Evolutionary conservation across 2,888 invertebrate genomes (phyloP).

Genomic region (Trachelus stipa): DNA sequence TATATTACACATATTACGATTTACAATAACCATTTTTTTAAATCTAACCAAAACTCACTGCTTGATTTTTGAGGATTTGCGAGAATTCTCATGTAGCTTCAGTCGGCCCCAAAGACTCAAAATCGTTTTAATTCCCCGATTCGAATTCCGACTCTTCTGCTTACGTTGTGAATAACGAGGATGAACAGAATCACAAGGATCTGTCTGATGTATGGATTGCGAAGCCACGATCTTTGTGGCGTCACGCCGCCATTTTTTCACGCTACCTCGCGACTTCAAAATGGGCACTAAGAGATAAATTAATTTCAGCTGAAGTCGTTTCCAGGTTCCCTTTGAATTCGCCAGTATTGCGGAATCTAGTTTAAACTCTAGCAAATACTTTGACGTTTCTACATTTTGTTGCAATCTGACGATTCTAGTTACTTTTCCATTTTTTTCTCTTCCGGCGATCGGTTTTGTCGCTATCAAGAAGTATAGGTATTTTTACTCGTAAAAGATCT

Average conservation of each 20-base stretch:
- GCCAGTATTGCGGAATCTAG: not conserved
- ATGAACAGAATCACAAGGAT: slow-evolving; percentile 20
- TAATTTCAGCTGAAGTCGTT: not conserved
- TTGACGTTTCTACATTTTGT: not conserved
- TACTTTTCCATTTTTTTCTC: not conserved
- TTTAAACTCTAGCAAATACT: not conserved
- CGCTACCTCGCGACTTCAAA: not conserved
- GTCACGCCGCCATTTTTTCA: not conserved
- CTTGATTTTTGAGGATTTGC: slow-evolving; percentile 11
- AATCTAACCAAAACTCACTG: slow-evolving; percentile 27
- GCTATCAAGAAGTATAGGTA: not conserved
- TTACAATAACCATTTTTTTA: not conserved
- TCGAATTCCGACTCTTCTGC: slow-evolving; percentile 10
- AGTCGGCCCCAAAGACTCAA: slow-evolving; percentile 37
- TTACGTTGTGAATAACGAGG: not conserved
- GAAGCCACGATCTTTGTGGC: not conserved
- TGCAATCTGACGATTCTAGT: slow-evolving; percentile 14
- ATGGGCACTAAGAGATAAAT: not conserved
- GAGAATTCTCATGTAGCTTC: slow-evolving; percentile 21
- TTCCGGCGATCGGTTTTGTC: not conserved
- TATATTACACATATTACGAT: not conserved
- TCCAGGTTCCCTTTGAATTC: not conserved
- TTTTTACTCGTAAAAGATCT: not conserved
- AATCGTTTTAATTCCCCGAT: slow-evolving; percentile 30
- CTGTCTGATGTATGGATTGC: not conserved